A percentile compares a stretch with the other conserved stretches of the same genome.
phyloP scores from a whole-genome alignment of 2,888 invertebrate genomes.

The Diarsia rubi region DNA sequence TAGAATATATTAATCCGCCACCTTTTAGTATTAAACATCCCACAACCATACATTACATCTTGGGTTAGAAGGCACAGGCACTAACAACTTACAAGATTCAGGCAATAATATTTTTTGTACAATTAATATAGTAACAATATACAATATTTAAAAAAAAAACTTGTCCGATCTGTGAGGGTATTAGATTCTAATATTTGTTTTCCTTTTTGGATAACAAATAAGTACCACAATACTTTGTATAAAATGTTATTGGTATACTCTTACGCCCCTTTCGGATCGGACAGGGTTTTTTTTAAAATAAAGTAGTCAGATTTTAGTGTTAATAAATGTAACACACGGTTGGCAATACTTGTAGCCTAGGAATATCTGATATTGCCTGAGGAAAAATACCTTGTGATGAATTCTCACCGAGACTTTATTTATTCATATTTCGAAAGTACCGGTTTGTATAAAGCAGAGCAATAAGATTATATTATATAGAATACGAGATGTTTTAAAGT shows the following conservation, averaged over 20 bases:
- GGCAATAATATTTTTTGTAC: neutral
- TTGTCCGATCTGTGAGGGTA: no score
- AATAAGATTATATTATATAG: slow-evolving; percentile 9
- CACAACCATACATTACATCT: slow-evolving; percentile 20
- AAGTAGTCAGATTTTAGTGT: neutral
- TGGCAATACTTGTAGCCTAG: neutral
- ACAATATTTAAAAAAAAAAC: neutral
- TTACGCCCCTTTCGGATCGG: no score
- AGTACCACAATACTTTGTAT: no score
- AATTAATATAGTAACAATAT: neutral
- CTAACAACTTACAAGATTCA: no score
- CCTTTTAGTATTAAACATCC: slow-evolving; percentile 24
- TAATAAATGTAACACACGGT: neutral
- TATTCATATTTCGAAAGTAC: neutral
- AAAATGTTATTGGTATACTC: no score
- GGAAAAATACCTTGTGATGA: neutral
- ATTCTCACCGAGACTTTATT: neutral
- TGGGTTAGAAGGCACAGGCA: neutral
- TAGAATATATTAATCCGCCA: slow-evolving; percentile 26
- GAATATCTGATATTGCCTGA: neutral
- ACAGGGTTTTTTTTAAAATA: neutral
- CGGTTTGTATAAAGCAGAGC: neutral
- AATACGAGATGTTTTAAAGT: slow-evolving; percentile 51
- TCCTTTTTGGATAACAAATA: no score
- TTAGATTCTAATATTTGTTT: no score